Percentiles rank a stretch among this genome's conserved stretches.
Conservation (phyloP, 1,140 invertebrate species). For the Dolichoris vasculosae region DNA sequence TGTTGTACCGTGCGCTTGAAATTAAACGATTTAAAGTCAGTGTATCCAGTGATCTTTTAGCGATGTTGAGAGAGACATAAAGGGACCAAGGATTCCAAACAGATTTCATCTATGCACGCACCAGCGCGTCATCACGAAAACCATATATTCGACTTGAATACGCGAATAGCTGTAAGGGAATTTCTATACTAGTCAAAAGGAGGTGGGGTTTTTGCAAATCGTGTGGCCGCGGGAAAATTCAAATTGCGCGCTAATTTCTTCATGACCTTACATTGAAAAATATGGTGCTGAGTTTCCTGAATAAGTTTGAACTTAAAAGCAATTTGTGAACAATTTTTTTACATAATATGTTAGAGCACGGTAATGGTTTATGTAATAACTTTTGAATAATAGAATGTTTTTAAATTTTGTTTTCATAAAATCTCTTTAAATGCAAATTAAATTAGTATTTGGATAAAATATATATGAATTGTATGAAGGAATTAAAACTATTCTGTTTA, state of each 20-base stretch:
- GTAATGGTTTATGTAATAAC: too few species aligned
- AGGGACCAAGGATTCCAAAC: background rate
- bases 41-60: background rate
- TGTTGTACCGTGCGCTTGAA: background rate
- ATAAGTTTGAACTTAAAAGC: too few species aligned
- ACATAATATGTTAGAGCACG: too few species aligned
- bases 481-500: too few species aligned
- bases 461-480: too few species aligned
- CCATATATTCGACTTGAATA: background rate
- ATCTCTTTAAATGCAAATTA: too few species aligned
- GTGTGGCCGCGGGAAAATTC: constrained; percentile 1
- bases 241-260: constrained; percentile 4
- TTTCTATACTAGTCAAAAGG: background rate
- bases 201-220: background rate
- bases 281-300: background rate
- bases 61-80: background rate
- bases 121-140: background rate
- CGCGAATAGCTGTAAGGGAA: background rate
- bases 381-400: too few species aligned
- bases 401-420: too few species aligned
- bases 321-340: too few species aligned
- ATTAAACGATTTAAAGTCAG: background rate
- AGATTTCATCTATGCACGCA: background rate
- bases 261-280: background rate
- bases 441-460: too few species aligned